These are phyloP conservation scores for Serranus cabrilla DNA, from an alignment of 2,797 vertebrate genomes.

Conservation along the genomic window DNA sequence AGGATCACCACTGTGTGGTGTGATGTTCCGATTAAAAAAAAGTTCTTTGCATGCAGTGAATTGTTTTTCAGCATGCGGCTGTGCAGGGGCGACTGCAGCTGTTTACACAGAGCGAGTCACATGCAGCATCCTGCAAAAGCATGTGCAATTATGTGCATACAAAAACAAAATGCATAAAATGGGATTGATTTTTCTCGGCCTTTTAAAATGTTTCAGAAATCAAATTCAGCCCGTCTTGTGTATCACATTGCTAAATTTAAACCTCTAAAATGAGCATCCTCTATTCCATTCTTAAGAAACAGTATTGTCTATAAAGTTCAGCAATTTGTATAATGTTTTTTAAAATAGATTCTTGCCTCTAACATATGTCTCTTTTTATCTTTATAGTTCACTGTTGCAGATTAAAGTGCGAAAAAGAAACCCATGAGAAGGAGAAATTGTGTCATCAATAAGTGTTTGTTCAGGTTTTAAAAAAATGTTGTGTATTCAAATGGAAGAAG, in stretches of 20 bases:
- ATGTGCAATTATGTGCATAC: not conserved
- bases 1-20: too few relatives aligned
- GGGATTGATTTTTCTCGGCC: not conserved
- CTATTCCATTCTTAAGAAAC: not conserved
- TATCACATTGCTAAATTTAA: not conserved
- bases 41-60: not conserved
- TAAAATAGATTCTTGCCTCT: not conserved
- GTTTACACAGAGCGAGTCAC: not conserved
- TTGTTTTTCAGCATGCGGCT: constrained; percentile 2
- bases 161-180: constrained; percentile 1
- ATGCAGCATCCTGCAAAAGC: constrained; percentile 10
- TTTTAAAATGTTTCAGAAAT: not conserved
- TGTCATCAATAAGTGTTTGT: constrained; percentile 21
- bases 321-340: not conserved
- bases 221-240: not conserved
- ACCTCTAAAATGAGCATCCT: not conserved
- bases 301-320: not conserved
- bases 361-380: not conserved
- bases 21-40: too few relatives aligned
- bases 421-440: constrained; percentile 11
- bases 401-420: constrained; percentile 1
- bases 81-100: not conserved
- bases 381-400: not conserved
- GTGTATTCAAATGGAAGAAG: constrained; percentile 40
- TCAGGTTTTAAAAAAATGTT: constrained; percentile 21